phyloP scores from a whole-genome alignment of 2,113 vertebrate species.

The Stictonetta naevosa region DNA sequence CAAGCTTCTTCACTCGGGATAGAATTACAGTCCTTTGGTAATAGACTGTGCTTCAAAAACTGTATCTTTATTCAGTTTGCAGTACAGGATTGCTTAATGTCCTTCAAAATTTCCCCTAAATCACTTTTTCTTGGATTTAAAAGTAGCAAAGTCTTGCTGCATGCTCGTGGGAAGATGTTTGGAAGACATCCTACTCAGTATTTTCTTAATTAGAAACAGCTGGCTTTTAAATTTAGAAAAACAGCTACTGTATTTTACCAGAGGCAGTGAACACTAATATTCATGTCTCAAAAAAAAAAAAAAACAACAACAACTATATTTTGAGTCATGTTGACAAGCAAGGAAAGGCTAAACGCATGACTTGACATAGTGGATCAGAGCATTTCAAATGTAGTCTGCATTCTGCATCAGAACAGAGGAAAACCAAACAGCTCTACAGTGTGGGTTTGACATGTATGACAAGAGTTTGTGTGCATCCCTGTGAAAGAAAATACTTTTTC shows the following conservation, averaged over 20 bases:
- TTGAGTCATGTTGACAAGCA: background rate
- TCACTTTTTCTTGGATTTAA: background rate
- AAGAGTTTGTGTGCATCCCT: background rate
- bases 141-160: background rate
- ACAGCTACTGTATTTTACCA: conserved; percentile 56
- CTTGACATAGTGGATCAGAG: background rate
- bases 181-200: conserved; percentile 20
- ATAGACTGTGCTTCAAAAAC: background rate
- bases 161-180: conserved; percentile 20
- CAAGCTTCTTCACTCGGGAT: background rate
- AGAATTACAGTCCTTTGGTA: background rate
- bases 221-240: conserved; percentile 17
- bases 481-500: background rate
- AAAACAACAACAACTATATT: background rate
- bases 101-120: background rate
- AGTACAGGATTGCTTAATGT: background rate
- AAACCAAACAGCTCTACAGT: background rate
- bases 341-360: background rate
- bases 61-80: background rate
- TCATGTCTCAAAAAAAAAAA: background rate
- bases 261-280: background rate
- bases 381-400: background rate
- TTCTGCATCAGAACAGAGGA: background rate
- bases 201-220: conserved; percentile 50
- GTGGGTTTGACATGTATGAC: background rate